Base-by-base conservation (phyloP, 2,888 invertebrate genomes). In the Peribatodes rhomboidaria region DNA sequence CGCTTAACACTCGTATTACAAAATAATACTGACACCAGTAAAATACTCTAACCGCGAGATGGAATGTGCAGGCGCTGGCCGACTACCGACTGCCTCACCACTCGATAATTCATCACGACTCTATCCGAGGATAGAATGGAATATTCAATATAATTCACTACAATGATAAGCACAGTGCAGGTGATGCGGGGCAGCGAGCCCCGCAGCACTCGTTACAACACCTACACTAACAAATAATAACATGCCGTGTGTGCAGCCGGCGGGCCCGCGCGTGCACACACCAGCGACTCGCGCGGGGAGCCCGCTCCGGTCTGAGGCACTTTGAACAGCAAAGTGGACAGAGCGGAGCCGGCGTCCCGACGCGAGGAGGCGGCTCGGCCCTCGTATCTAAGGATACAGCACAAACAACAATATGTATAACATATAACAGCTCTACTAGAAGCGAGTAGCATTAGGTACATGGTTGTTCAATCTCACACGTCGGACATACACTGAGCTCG, bases 1-100 rank as follows among this genome's bases (percentile, higher is more conserved):
- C 87, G 92, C 92, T 92, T 92, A 90, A 91, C 81, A 90, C 86
- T 89, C 66, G 89, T 90, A 88, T 90, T 92, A 92, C 91, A 89
- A 90, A 88, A 92, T 92, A 92, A 92, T 92, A 92, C 92, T 92
- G 92, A 90, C 89, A 90, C 90, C 92, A 92, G 90, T 90, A 89
- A 88, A 86, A 87, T 86, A 90, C 85, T 87, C 88, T 87, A 86
- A 86, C 85, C 85, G 78, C 84, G 79, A 81, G 92, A 87, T 90
- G 92, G 92, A 92, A 91, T 90, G 91, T 90, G 89, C 87, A 81
- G 85, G 86, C 73, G 79, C 81, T 8, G 82, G 85, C 82, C 78
- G 79, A 6, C 84, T 85, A 87, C 88, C 82, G 82, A 76, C 79
- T 74, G 80, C 82, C 83, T 71, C 82, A 81, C 84, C 81, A 83